Conservation (phyloP, 64 coral and sea anemone species). For the Cladopsammia gracilis region DNA sequence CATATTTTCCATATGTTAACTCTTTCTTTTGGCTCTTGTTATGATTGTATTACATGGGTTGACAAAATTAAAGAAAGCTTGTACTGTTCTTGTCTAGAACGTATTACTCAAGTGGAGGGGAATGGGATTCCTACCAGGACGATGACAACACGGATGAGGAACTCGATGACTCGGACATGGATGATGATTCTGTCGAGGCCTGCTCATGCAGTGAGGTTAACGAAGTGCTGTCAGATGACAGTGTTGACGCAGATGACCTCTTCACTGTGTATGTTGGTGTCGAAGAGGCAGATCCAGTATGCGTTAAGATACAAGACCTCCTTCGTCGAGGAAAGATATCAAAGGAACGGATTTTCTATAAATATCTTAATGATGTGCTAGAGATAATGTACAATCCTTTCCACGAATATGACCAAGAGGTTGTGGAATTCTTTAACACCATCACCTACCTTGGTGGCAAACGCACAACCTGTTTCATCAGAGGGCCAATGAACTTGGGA, state of each 20-base stretch:
- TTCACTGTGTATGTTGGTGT: constrained; percentile 49
- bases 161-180: constrained; percentile 4
- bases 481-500: constrained; percentile 72
- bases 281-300: constrained; percentile 44
- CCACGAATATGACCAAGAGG: constrained; percentile 61
- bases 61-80: too few relatives aligned
- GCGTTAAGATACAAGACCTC: constrained; percentile 55
- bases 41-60: too few relatives aligned
- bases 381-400: constrained; percentile 75
- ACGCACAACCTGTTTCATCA: constrained; percentile 48
- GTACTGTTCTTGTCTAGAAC: too few relatives aligned
- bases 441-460: constrained; percentile 9
- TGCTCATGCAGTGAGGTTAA: constrained; percentile 42
- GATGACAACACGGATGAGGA: neutral
- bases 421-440: constrained; percentile 67
- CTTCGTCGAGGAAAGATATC: constrained; percentile 48
- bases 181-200: neutral
- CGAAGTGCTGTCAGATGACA: constrained; percentile 3
- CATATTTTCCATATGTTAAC: too few relatives aligned
- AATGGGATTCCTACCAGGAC: too few relatives aligned
- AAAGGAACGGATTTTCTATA: constrained; percentile 68
- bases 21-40: too few relatives aligned
- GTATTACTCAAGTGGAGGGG: too few relatives aligned
- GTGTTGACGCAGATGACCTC: constrained; percentile 57
- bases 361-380: constrained; percentile 47